These are phyloP conservation scores for Myiozetetes cayanensis DNA, from an alignment of 2,113 vertebrate genomes.

Conservation along the genomic window DNA sequence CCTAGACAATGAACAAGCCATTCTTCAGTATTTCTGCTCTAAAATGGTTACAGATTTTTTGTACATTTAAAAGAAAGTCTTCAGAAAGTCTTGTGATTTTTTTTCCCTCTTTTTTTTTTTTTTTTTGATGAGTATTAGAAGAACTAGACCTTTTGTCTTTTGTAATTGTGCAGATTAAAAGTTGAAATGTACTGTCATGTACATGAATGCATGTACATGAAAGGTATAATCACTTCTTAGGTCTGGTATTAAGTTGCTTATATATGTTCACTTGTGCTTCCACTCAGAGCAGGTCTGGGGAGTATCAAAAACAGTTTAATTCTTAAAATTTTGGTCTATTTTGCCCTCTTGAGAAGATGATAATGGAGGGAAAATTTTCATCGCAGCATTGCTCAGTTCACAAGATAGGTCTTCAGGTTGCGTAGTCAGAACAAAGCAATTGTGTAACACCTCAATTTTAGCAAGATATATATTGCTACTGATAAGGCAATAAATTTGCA, in stretches of 20 bases:
- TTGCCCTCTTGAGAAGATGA: neutral
- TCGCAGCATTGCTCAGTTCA: neutral
- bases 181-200: neutral
- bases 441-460: slow-evolving; percentile 37
- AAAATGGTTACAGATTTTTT: neutral
- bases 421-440: neutral
- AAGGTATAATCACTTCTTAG: neutral
- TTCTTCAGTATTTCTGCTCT: neutral
- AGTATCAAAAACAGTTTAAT: neutral
- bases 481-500: slow-evolving; percentile 46
- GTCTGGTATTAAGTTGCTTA: neutral
- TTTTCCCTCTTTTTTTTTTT: neutral
- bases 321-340: neutral
- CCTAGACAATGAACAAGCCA: neutral
- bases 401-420: neutral
- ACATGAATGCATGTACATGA: neutral
- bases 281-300: neutral
- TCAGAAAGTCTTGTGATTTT: neutral
- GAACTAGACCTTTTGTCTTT: neutral
- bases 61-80: neutral
- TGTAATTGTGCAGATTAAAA: neutral
- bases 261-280: neutral
- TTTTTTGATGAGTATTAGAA: neutral
- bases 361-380: neutral
- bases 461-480: slow-evolving; percentile 47